Conservation (phyloP, 2,797 vertebrate genomes). For the Pantherophis vulpinus region DNA sequence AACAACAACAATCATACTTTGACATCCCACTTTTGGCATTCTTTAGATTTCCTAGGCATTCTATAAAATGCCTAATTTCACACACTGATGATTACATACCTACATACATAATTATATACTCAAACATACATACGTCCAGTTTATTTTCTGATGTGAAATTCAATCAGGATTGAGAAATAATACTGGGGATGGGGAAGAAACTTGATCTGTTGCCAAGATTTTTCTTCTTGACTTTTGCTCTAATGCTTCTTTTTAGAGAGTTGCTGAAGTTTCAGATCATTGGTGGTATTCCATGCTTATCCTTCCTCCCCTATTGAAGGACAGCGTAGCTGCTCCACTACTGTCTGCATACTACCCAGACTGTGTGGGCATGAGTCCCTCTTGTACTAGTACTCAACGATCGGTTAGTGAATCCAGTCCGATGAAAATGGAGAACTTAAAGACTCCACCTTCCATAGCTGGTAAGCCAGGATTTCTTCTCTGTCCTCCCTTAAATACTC, state of each 20-base stretch:
- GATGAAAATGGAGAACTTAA: conserved; percentile 81
- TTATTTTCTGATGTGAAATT: background rate
- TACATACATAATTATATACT: background rate
- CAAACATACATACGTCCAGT: background rate
- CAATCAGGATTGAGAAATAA: background rate
- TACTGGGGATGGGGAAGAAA: background rate
- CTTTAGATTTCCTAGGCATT: background rate
- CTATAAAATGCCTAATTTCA: background rate
- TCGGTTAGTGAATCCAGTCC: conserved; percentile 72
- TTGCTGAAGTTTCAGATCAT: conserved; percentile 89
- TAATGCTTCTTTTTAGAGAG: conserved; percentile 77
- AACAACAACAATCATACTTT: background rate
- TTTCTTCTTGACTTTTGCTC: conserved; percentile 49
- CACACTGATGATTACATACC: background rate
- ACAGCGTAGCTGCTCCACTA: conserved; percentile 91
- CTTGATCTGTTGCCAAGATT: background rate
- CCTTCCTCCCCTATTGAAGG: conserved; percentile 93
- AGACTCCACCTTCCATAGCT: conserved; percentile 59
- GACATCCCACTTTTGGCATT: background rate
- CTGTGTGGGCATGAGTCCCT: conserved; percentile 99
- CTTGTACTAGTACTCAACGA: conserved; percentile 78
- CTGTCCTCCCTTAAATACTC: conserved; percentile 15
- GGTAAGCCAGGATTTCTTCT: conserved; percentile 72
- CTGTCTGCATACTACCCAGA: conserved; percentile 94
- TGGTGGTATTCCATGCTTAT: conserved; percentile 99